Evolutionary conservation across 2,797 vertebrate species (phyloP), one percentile per base, ranked within the genome.

Genomic region (Rhyacichthys aspro): DNA sequence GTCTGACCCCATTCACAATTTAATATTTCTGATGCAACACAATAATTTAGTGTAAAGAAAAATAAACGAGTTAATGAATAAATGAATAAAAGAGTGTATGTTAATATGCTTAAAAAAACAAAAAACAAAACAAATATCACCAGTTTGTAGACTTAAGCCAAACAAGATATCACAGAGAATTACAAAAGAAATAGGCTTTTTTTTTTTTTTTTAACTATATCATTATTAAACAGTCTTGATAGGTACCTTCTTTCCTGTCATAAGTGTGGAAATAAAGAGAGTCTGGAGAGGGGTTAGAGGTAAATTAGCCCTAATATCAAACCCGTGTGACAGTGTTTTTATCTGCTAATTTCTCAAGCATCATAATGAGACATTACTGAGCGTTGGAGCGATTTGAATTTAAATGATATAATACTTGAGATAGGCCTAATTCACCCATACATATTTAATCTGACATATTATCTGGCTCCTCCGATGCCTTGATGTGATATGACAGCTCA

Each of bases 361-460:
- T 86, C 81, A 80, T 92, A 92, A 93, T 92, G 90, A 92, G 91
- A 79, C 71, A 65, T 75, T 70, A 58, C 85, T 58, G 72, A 83
- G 86, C 84, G 87, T 90, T 90, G 84, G 82, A 91, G 84, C 86
- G 84, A 90, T 93, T 91, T 92, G 90, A 92, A 93, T 92, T 89
- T 89, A 91, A 92, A 90, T 92, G 89, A 92, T 92, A 91, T 88
- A 91, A 93, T 91, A 91, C 89, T 90, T 86, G 82, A 92, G 90
- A 90, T 87, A 78, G 81, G 79, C 89, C 89, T 93, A 90, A 91
- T 93, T 92, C 85, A 77, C 82, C 88, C 88, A 93, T 93, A 91
- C 91, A 93, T 93, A 92, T 93, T 93, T 93, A 93, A 93, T 93
- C 89, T 92, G 88, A 92, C 89, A 79, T 79, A 92, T 90, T 87